Evolutionary conservation across 2,113 vertebrate species (phyloP), one percentile per base, ranked within the genome.

Genomic region (Fregetta grallaria): DNA sequence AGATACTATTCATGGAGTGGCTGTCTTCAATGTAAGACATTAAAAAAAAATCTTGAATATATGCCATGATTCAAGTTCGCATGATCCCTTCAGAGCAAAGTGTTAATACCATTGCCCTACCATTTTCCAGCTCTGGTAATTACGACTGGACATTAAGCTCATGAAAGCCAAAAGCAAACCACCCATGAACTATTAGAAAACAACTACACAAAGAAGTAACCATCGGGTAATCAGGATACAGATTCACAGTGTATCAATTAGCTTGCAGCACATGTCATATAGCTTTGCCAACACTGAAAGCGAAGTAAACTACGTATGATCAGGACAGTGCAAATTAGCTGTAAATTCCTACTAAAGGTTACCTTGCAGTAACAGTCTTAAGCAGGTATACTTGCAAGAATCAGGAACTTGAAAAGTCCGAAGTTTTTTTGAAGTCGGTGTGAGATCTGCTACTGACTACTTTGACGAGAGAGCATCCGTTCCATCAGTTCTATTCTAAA

Each of bases 211-310:
- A 55, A 65, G 12, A 81, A 66, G 26, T 32, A 76, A 59, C 5
- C 9, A 78, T 25, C 9, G 65, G 20, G 40, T 82, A 36, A 53
- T 38, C 32, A 62, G 10, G 22, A 70, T 36, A 67, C 8, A 72
- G 40, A 86, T 9, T n/a, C 15, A 75, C 3, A 25, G 15, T 17
- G 6, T 36, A 53, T 8, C 40, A 30, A 7, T 21, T 36, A 53
- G 8, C 71, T 22, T 92, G 53, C 14, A 75, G 44, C 11, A 61
- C 3, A 14, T 1, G 0, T 47, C 17, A 32, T 1, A 0, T 14
- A 79, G 29, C 38, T 55, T 81, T 75, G 53, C 14, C 56, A 74
- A 11, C 13, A 32, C 20, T 21, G 25, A 58, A 91, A 73, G 21
- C 26, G 16, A 80, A 44, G 49, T 59, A 58, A 94, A 66, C 30